phyloP scores from a whole-genome alignment of 2,797 vertebrate genomes.

The Phoxinus dragarum region DNA sequence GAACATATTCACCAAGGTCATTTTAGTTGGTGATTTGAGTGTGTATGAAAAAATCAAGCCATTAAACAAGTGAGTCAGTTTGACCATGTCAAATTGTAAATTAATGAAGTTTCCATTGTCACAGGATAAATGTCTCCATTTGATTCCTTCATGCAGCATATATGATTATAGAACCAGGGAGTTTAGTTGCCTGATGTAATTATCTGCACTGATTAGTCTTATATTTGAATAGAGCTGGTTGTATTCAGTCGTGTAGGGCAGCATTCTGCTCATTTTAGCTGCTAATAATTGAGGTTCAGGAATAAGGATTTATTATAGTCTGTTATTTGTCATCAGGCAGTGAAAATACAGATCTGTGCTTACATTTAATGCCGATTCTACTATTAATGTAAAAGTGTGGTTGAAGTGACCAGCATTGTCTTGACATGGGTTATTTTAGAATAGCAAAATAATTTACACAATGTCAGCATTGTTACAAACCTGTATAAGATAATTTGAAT shows the following conservation, averaged over 20 bases:
- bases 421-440: not conserved
- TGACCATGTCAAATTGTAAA: constrained; percentile 12
- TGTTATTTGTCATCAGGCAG: not conserved
- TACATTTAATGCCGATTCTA: not conserved
- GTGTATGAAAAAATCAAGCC: not conserved
- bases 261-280: not conserved
- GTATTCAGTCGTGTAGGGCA: not conserved
- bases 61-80: constrained; percentile 9
- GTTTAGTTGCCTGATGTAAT: constrained; percentile 22
- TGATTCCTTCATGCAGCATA: not conserved
- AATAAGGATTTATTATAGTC: not conserved
- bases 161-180: not conserved
- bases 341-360: not conserved
- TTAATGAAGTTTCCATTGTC: constrained; percentile 22
- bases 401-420: not conserved
- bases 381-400: not conserved
- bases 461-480: not conserved
- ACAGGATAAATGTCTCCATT: not conserved
- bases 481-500: not conserved
- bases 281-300: not conserved
- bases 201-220: not conserved
- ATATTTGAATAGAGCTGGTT: not conserved
- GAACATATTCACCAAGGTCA: not conserved
- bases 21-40: not conserved
- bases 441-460: not conserved